phyloP scores from a whole-genome alignment of 2,888 invertebrate species.

The Lasius fuliginosus region DNA sequence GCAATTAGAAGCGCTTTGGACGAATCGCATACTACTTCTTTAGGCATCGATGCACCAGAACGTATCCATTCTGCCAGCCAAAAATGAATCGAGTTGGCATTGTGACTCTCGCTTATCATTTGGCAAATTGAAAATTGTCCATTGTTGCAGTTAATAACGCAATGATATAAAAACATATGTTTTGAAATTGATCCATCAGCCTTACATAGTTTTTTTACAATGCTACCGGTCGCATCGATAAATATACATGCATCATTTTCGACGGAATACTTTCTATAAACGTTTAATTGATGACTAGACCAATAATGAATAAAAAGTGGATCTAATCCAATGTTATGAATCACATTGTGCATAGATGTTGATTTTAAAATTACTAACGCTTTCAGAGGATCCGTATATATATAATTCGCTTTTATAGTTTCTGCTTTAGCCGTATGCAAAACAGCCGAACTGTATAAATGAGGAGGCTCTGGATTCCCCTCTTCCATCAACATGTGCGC shows the following conservation, averaged over 20 bases:
- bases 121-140: slow-evolving; percentile 33
- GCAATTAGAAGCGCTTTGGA: background rate
- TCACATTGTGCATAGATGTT: slow-evolving; percentile 3
- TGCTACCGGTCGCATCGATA: slow-evolving; percentile 49
- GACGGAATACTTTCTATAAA: slow-evolving; percentile 37
- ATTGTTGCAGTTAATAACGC: slow-evolving; percentile 29
- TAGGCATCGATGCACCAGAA: background rate
- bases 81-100: background rate
- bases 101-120: background rate
- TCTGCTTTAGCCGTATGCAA: background rate
- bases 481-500: slow-evolving; percentile 62
- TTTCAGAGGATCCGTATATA: background rate
- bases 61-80: background rate
- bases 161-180: slow-evolving; percentile 52
- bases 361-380: slow-evolving; percentile 23
- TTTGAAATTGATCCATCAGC: slow-evolving; percentile 43
- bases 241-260: slow-evolving; percentile 11
- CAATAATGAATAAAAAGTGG: slow-evolving; percentile 52
- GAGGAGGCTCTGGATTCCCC: slow-evolving; percentile 63
- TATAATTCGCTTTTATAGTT: background rate
- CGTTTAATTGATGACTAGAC: slow-evolving; percentile 47
- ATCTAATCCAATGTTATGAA: slow-evolving; percentile 50
- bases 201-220: slow-evolving; percentile 18
- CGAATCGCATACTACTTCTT: background rate
- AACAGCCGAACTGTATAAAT: slow-evolving; percentile 44